Evolutionary conservation across 2,888 invertebrate species (phyloP), one percentile per base, ranked within the genome.

Genomic region (Rhamnusium bicolor): DNA sequence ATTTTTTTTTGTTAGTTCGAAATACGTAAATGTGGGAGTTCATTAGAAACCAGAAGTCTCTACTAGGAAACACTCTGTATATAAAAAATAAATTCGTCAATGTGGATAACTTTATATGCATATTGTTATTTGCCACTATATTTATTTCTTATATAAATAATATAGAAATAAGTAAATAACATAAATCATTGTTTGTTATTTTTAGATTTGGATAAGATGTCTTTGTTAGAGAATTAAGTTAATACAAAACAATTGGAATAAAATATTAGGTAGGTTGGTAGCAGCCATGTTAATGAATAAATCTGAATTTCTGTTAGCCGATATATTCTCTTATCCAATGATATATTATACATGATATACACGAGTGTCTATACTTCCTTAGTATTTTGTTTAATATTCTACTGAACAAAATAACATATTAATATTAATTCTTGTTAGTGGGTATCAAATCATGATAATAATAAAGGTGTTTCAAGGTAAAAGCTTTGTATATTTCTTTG

Each of bases 381-480:
- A 56, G 24, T 49, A 51, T 63, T 14, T 27, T 7, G 51, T 63
- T 27, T 16, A 49, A 29, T 63, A 63, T 51, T 29, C 49, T 16
- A 32, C 14, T 27, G 58, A 62, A 63, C 62, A 54, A 62, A 63
- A 54, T 63, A 63, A 46, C 47, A 70, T 63, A 63, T 70, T 63
- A 63, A 63, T 63, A 63, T 70, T 63, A 63, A 56, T 46, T 54
- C 47, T 18, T 56, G 54, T 62, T 19, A 21, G 68, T 40, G 18
- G 46, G 56, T 18, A 54, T 58, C 6, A n/a, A 47, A 46, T 63
- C 16, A 63, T n/a, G 47, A 62, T 70, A 53, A 62, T 70, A 53
- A 56, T 62, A 32, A 2, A 21, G 29, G 47, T 14, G 21, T 56
- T 63, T 27, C 69, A 70, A 70, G 69, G 69, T 24, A 18, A 70